Base-by-base conservation (phyloP, 2,113 vertebrate genomes). In the Channa argus region DNA sequence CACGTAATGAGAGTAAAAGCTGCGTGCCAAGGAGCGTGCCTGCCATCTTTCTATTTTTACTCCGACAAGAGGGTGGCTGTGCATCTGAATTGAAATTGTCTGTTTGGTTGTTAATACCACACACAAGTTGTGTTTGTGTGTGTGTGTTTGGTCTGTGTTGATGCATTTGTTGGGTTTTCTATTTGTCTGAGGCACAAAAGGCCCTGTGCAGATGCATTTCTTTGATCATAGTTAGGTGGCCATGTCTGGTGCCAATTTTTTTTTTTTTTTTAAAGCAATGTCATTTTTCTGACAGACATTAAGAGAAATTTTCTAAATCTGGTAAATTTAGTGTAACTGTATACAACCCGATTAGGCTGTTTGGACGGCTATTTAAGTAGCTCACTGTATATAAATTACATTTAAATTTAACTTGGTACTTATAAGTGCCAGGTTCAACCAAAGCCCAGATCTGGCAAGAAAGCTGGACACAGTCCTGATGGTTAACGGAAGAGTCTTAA, bases 21-120 rank as follows among this genome's bases (percentile, higher is more conserved):
- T 49, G 69, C 53, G 70, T 87, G 89, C 88, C 85, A 88, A 89
- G 77, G 63, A 83, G 79, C 12, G 66, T 80, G 75, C 34, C 71
- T 78, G 90, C 80, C 89, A 77, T 85, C 80, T 78, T 87, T 86
- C 82, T 85, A 74, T 86, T 90, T 86, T 74, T 70, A 70, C 79
- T 78, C 79, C 15, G 68, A 71, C 73, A 49, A 44, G 77, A 78
- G 79, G 86, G 77, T 54, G 62, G 67, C 74, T 14, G 79, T 77
- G 71, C 74, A 83, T 65, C 63, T 55, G 86, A 74, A 78, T 74
- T 59, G 12, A 59, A 77, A 82, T 84, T 64, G 82, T 74, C 59
- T 53, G 80, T 78, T 84, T 73, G 71, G 14, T 88, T 73, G 79
- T 68, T 67, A 39, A 77, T 45, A 66, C 58, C 74, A 43, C 2